Percentiles rank a stretch among this genome's conserved stretches.
These are phyloP conservation scores for Hirudinaria manillensis DNA, from an alignment of 2,888 invertebrate genomes.

Conservation along the genomic window DNA sequence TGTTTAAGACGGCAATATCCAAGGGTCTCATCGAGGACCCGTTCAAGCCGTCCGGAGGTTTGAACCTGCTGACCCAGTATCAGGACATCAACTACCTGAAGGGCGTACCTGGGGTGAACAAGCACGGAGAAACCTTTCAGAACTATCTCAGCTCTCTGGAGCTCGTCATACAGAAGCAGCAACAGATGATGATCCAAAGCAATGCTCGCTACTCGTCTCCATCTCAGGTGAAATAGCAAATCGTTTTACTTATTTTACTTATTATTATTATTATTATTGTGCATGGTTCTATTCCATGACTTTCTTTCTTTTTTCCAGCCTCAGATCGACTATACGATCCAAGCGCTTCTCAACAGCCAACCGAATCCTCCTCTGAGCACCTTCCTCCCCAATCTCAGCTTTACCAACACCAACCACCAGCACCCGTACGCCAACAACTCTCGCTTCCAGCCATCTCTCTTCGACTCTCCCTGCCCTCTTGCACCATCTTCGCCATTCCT, in stretches of 20 bases:
- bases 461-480: neutral
- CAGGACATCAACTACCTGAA: neutral
- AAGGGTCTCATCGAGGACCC: conserved; percentile 15
- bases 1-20: conserved; percentile 22
- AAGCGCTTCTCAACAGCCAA: conserved; percentile 16
- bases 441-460: conserved; percentile 2
- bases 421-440: conserved; percentile 10
- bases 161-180: conserved; percentile 13
- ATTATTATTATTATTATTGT: too few species aligned
- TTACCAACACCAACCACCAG: conserved; percentile 24
- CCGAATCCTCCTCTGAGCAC: neutral
- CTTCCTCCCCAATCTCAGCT: conserved; percentile 11
- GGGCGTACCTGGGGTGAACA: neutral
- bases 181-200: neutral
- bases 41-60: neutral
- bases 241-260: too few species aligned
- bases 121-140: conserved; percentile 13
- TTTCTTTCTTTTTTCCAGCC: conserved; percentile 2
- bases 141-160: conserved; percentile 25
- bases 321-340: conserved; percentile 23
- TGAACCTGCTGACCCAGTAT: neutral
- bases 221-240: conserved; percentile 16
- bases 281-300: neutral
- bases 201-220: conserved; percentile 8
- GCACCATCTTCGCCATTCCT: neutral